Base-by-base conservation (phyloP, 2,888 invertebrate species). In the Euplagia quadripunctaria region DNA sequence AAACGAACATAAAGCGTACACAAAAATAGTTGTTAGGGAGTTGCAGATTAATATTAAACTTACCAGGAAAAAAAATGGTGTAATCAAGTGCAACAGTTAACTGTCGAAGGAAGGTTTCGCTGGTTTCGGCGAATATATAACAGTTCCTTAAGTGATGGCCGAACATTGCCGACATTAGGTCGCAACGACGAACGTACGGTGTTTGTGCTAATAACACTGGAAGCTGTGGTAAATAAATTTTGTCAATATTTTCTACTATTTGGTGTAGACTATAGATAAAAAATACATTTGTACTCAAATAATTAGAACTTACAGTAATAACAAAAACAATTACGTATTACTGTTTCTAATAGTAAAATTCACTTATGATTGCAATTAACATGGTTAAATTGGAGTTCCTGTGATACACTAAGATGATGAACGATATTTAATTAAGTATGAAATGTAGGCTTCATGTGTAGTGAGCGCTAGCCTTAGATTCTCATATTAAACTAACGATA, bases 101-200 rank as follows among this genome's bases (percentile, higher is more conserved):
- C 82, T 96, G 96, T 5, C 96, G 89, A 2, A 96, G 87, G 73
- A 96, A 96, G 1, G 94, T 84, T 75, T 96, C 94, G 58, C 96
- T 96, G 0, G 95, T 94, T 42, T 95, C 95, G 64, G 92, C 86
- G 82, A 96, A 96, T 46, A 96, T 83, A 84, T 95, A 96, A 77
- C 96, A 96, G 81, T 92, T 93, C 70, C 94, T 85, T 77, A 96
- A 83, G 79, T 96, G 94, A 70, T 95, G 93, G 16, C 96, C 94
- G 75, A 96, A 96, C 91, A 96, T 93, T 1, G 94, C 93, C 0
- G 93, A 91, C 95, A 96, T 96, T 52, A 96, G 84, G 72, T 96
- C 95, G 72, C 95, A 96, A 1, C 94, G 91, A 49, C 96, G 86
- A 11, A 95, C 94, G 78, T 94, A 94, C 1, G 96, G 96, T 0